These are phyloP conservation scores for Saturnia pavonia DNA, from an alignment of 2,888 invertebrate genomes.

Conservation along the genomic window DNA sequence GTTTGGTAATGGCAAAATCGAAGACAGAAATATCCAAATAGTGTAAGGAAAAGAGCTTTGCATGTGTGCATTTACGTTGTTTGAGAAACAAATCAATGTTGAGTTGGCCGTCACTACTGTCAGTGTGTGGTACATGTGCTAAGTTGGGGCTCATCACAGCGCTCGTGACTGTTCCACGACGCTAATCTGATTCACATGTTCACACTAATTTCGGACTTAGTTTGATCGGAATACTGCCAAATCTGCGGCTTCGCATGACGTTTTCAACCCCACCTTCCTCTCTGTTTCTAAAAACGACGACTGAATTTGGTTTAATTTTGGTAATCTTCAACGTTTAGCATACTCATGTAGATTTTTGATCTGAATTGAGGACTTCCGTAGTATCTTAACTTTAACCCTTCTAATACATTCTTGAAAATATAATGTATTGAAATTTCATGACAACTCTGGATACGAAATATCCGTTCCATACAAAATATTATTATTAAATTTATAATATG, in stretches of 20 bases:
- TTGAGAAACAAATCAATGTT: slow-evolving; percentile 14
- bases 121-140: slow-evolving; percentile 25
- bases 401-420: no score
- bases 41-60: not conserved
- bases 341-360: not conserved
- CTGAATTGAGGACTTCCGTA: not conserved
- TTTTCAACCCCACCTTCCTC: not conserved
- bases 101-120: slow-evolving; percentile 3
- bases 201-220: slow-evolving; percentile 22
- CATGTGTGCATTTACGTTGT: not conserved
- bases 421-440: no score
- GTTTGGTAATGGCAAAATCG: no score
- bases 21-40: not conserved
- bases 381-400: no score
- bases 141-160: slow-evolving; percentile 29
- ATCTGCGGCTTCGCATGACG: not conserved
- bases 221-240: not conserved
- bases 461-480: no score
- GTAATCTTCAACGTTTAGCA: not conserved
- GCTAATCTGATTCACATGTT: slow-evolving; percentile 29
- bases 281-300: not conserved
- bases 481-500: no score
- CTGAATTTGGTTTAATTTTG: not conserved
- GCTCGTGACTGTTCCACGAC: slow-evolving; percentile 32
- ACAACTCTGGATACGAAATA: no score